phyloP scores from a whole-genome alignment of 2,797 vertebrate species.

The Malurus splendens region DNA sequence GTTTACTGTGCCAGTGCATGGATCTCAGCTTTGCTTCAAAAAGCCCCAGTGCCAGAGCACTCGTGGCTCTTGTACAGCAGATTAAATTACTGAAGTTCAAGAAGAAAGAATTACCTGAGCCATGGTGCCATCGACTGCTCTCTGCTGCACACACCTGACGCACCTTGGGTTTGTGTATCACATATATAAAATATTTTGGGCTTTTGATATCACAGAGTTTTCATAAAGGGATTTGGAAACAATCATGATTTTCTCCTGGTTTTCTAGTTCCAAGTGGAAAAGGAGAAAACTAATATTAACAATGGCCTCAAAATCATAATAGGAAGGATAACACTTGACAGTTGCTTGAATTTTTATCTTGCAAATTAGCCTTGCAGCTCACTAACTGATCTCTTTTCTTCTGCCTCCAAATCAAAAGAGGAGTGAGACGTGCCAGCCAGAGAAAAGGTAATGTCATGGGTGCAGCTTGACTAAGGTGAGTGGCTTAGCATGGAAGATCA shows the following conservation, averaged over 20 bases:
- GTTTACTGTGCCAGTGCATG: background rate
- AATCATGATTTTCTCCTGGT: slow-evolving; percentile 55
- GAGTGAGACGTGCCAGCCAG: background rate
- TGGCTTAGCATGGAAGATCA: background rate
- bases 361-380: background rate
- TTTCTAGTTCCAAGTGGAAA: slow-evolving; percentile 50
- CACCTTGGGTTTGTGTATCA: slow-evolving; percentile 48
- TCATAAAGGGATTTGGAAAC: slow-evolving; percentile 52
- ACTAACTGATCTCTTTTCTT: background rate
- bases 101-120: slow-evolving; percentile 51
- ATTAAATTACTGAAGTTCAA: background rate
- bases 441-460: background rate
- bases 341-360: background rate
- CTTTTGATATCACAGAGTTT: slow-evolving; percentile 62
- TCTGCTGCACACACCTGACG: background rate
- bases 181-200: background rate
- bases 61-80: background rate
- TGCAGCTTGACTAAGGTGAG: background rate
- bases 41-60: background rate
- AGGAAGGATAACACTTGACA: background rate
- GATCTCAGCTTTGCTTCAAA: background rate
- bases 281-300: background rate
- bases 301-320: background rate
- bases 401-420: background rate
- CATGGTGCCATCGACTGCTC: accelerated